Percentiles rank a stretch among this genome's conserved stretches.
These are phyloP conservation scores for Chironomus riparius DNA, from an alignment of 2,888 invertebrate genomes.

Conservation along the genomic window DNA sequence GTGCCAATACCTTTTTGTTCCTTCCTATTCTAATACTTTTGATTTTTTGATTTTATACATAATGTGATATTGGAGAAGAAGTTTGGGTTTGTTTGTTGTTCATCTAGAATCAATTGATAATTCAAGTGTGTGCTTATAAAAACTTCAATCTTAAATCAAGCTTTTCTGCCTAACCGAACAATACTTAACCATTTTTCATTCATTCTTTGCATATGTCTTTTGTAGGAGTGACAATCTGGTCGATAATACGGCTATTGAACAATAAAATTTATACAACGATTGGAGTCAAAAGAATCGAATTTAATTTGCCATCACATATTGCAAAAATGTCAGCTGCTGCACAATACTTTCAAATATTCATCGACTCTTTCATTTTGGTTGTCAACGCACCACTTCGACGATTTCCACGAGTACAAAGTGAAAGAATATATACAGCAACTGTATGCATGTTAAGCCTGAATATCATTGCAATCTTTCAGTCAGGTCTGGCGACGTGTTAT, in stretches of 20 bases:
- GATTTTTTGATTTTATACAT: too few species aligned
- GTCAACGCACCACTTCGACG: constrained; percentile 36
- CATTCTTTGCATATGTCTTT: neutral
- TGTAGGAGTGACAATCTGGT: constrained; percentile 5
- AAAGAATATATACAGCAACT: constrained; percentile 39
- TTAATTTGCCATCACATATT: constrained; percentile 25
- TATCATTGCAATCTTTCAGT: constrained; percentile 41
- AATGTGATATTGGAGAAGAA: too few species aligned
- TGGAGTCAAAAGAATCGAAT: neutral
- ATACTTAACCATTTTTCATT: too few species aligned
- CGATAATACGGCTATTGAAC: constrained; percentile 2
- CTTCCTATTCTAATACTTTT: too few species aligned
- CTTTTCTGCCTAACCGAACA: too few species aligned
- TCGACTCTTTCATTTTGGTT: constrained; percentile 40
- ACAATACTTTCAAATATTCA: constrained; percentile 32
- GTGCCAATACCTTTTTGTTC: too few species aligned
- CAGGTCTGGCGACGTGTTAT: constrained; percentile 41
- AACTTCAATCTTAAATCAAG: too few species aligned
- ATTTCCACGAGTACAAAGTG: constrained; percentile 39
- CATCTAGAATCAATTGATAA: too few species aligned
- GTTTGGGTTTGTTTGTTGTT: too few species aligned
- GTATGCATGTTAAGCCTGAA: constrained; percentile 41
- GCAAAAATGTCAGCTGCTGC: neutral
- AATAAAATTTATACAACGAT: neutral
- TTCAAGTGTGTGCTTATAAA: too few species aligned